phyloP scores from a whole-genome alignment of 1,140 invertebrate species.

The Lycorma delicatula region DNA sequence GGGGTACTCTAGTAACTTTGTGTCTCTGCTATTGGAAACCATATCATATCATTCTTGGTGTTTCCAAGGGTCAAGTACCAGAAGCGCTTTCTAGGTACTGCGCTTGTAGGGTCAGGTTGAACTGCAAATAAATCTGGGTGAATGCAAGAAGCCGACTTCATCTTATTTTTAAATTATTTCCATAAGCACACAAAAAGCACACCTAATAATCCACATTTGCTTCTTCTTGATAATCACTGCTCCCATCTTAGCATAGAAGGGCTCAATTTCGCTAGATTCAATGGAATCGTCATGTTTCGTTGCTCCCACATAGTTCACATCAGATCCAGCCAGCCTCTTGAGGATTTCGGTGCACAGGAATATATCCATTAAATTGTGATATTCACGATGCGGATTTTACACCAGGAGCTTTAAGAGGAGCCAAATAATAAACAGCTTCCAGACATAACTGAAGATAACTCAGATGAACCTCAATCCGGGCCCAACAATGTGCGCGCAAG shows the following conservation, averaged over 20 bases:
- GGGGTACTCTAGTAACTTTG: constrained; percentile 34
- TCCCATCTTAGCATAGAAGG: constrained; percentile 18
- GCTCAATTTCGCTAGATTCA: constrained; percentile 27
- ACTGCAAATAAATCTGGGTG: constrained; percentile 38
- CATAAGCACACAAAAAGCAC: constrained; percentile 26
- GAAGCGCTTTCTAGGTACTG: constrained; percentile 28
- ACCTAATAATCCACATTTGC: constrained; percentile 15
- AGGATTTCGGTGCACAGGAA: constrained; percentile 29
- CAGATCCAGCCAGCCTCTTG: constrained; percentile 35
- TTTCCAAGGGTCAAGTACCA: constrained; percentile 35
- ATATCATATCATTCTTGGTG: constrained; percentile 34
- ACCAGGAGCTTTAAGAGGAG: no score
- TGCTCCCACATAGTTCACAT: constrained; percentile 14
- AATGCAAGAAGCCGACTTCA: constrained; percentile 40
- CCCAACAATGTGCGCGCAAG: no score
- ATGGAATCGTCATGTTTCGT: constrained; percentile 28
- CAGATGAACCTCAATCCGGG: no score
- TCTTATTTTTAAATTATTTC: constrained; percentile 36
- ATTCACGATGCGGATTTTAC: constrained; percentile 36
- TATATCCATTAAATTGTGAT: constrained; percentile 34
- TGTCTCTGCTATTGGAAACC: constrained; percentile 32
- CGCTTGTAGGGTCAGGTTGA: constrained; percentile 36
- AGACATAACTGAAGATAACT: no score
- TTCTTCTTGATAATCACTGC: constrained; percentile 29
- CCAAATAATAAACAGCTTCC: no score